A percentile compares a stretch with the other conserved stretches of the same genome.
These are phyloP conservation scores for Morpho helenor DNA, from an alignment of 2,888 invertebrate genomes.

Conservation along the genomic window DNA sequence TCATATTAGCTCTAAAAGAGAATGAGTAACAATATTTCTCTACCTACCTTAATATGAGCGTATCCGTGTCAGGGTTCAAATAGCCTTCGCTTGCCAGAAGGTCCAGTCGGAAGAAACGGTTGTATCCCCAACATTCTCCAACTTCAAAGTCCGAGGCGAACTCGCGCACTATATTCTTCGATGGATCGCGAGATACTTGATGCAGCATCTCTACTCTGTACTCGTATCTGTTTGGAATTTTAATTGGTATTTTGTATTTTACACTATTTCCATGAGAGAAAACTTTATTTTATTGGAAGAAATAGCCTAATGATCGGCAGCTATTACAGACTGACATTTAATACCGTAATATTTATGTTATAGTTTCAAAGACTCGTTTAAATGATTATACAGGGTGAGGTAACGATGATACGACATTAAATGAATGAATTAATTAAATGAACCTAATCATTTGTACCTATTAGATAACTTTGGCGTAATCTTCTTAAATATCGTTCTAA, in stretches of 20 bases:
- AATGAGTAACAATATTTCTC: background rate
- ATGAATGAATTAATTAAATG: no score
- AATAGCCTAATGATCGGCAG: no score
- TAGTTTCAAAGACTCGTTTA: no score
- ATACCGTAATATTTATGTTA: no score
- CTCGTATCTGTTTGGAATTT: constrained; percentile 83
- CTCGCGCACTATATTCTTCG: constrained; percentile 94
- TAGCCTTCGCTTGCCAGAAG: constrained; percentile 94
- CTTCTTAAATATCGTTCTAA: no score
- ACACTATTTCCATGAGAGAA: no score
- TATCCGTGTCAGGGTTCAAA: constrained; percentile 89
- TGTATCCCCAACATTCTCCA: constrained; percentile 98
- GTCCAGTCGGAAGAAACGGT: constrained; percentile 94
- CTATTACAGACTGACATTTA: no score
- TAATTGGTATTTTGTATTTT: background rate
- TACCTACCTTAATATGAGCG: constrained; percentile 87
- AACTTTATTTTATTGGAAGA: no score
- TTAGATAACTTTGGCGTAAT: no score
- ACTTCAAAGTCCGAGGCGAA: constrained; percentile 98
- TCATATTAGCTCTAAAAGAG: background rate
- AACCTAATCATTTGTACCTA: no score
- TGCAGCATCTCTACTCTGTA: constrained; percentile 97
- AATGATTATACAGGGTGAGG: no score
- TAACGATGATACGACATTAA: no score
- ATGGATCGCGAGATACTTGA: constrained; percentile 89